These are phyloP conservation scores for Cromileptes altivelis DNA, from an alignment of 2,113 vertebrate genomes.

Conservation along the genomic window DNA sequence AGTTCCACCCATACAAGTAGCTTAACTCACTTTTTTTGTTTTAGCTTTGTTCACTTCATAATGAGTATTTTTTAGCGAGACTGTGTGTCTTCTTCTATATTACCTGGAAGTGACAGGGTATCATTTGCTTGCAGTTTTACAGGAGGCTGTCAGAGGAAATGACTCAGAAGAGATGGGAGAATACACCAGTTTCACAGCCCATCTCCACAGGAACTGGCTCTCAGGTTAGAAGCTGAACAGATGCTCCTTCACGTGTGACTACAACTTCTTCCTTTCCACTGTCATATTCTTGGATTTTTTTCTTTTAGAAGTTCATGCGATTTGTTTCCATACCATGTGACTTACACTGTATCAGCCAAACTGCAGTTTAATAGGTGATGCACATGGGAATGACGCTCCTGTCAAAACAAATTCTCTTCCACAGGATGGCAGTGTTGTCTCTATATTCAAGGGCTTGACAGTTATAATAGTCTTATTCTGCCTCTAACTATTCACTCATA, in stretches of 20 bases:
- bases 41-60: neutral
- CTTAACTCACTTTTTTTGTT: neutral
- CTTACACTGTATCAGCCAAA: neutral
- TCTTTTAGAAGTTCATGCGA: neutral
- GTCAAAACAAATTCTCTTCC: slow-evolving; percentile 23
- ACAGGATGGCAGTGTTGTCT: slow-evolving; percentile 68
- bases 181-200: slow-evolving; percentile 87
- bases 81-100: neutral
- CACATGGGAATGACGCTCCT: neutral
- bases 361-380: neutral
- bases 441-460: neutral
- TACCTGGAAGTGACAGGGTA: neutral
- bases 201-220: slow-evolving; percentile 84
- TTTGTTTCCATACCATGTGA: neutral
- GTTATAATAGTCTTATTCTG: neutral
- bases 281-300: neutral
- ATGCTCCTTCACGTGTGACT: neutral
- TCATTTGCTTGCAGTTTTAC: slow-evolving; percentile 87
- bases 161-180: slow-evolving; percentile 95
- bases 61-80: neutral
- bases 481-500: neutral
- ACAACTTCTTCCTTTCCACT: neutral
- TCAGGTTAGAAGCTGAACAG: slow-evolving; percentile 82
- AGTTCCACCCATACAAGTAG: neutral
- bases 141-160: slow-evolving; percentile 95